phyloP scores from a whole-genome alignment of 2,113 vertebrate species.

The Caranx ignobilis region DNA sequence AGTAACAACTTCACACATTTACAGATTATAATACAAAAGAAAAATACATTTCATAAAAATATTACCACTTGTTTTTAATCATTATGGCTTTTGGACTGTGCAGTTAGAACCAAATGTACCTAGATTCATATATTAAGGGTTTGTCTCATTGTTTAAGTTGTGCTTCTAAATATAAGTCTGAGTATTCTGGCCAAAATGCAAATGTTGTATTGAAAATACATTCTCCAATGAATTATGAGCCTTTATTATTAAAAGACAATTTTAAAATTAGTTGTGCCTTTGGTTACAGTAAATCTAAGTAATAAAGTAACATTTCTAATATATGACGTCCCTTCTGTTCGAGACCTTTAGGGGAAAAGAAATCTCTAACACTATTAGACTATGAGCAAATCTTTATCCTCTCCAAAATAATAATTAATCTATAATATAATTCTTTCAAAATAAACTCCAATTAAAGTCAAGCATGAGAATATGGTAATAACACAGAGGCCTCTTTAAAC shows the following conservation, averaged over 20 bases:
- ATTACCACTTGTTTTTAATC: slow-evolving; percentile 58
- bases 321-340: slow-evolving; percentile 38
- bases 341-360: slow-evolving; percentile 48
- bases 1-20: slow-evolving; percentile 68
- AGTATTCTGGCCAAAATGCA: slow-evolving; percentile 57
- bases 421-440: slow-evolving; percentile 67
- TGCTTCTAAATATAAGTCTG: slow-evolving; percentile 69
- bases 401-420: slow-evolving; percentile 65
- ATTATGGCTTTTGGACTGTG: slow-evolving; percentile 81
- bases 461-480: slow-evolving; percentile 53
- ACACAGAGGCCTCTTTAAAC: slow-evolving; percentile 41
- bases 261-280: slow-evolving; percentile 63
- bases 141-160: slow-evolving; percentile 62
- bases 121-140: slow-evolving; percentile 49
- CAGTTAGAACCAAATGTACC: slow-evolving; percentile 61
- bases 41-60: slow-evolving; percentile 72
- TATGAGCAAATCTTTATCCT: slow-evolving; percentile 59
- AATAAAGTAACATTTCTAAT: slow-evolving; percentile 62
- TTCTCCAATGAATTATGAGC: slow-evolving; percentile 60
- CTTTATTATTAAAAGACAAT: slow-evolving; percentile 43
- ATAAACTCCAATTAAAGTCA: slow-evolving; percentile 68
- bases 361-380: slow-evolving; percentile 46
- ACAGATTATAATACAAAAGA: slow-evolving; percentile 72
- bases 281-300: slow-evolving; percentile 71
- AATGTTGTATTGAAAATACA: slow-evolving; percentile 67